These are phyloP conservation scores for Helicoverpa armigera DNA, from an alignment of 1,140 invertebrate species.

Conservation along the genomic window DNA sequence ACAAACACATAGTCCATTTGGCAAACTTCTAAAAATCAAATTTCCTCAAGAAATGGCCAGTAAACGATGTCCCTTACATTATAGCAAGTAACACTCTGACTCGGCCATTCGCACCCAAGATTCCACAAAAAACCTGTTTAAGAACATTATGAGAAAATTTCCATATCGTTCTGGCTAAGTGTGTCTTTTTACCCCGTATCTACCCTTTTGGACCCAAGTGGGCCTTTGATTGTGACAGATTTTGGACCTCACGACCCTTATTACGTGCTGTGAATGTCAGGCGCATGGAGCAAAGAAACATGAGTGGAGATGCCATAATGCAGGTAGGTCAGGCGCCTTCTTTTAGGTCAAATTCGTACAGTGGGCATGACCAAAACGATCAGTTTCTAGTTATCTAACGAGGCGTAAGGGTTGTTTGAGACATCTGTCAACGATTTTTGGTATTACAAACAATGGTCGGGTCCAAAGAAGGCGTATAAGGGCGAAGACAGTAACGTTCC, in stretches of 20 bases:
- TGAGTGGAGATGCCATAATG: too few relatives aligned
- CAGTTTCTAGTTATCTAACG: too few relatives aligned
- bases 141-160: constrained; percentile 62
- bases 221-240: constrained; percentile 55
- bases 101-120: not conserved
- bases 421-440: too few relatives aligned
- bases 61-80: constrained; percentile 37
- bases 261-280: constrained; percentile 3
- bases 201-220: constrained; percentile 56
- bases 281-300: too few relatives aligned
- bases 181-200: constrained; percentile 49
- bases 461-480: too few relatives aligned
- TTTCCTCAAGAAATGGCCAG: not conserved
- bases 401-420: too few relatives aligned
- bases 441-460: too few relatives aligned
- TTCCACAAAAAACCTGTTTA: constrained; percentile 53
- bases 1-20: too few relatives aligned
- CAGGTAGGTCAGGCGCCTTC: too few relatives aligned
- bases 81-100: constrained; percentile 40
- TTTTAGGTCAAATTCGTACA: too few relatives aligned
- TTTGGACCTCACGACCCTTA: constrained; percentile 25
- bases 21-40: not conserved
- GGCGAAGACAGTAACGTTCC: too few relatives aligned
- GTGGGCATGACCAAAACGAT: too few relatives aligned
- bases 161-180: constrained; percentile 61